Base-by-base conservation (phyloP, 2,888 invertebrate genomes). In the Parnassius orleans region DNA sequence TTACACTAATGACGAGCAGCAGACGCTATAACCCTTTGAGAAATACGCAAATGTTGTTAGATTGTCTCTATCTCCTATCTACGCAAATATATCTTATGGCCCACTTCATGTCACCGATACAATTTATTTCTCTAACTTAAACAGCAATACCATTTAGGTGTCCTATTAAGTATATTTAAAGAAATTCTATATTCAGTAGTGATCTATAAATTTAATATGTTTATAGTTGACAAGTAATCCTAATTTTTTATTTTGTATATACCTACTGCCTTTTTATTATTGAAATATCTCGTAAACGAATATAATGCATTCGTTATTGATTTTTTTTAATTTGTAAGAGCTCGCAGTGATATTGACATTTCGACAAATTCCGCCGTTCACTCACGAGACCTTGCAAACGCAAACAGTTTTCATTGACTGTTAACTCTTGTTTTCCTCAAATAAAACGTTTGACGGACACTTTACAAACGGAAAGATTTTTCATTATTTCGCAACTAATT, bases 11-110 rank as follows among this genome's bases (percentile, higher is more conserved):
- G 71, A 73, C 75, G 74, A 72, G 72, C 73, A 69, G 68, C 65
- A 74, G 60, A 72, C 66, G 68, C 74, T 73, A 72, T 70, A 71
- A 71, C 72, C 69, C 70, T 73, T 74, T 72, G 72, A 80, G 80
- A 80, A 78, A 79, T 81, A 79, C 78, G 78, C 79, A 78, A 67
- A 72, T 72, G 69, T 64, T 65, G 73, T 68, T 68, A 75, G 69
- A 68, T 69, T 70, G 74, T 64, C 71, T 75, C 79, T 80, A 80
- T 81, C 66, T 24, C 69, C 73, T 83, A 83, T 83, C 81, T 73
- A 77, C 65, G 67, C 72, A 77, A 75, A 79, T 79, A 73, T 77
- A 70, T 74, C 73, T 72, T 69, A 69, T 72, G 68, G 79, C 80
- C 83, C 84, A 83, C 79, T 68, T 69, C 72, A 71, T 71, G 72